Percentiles rank a stretch among this genome's conserved stretches.
Conservation (phyloP, 2,797 vertebrate species). For the Borostomias antarcticus region DNA sequence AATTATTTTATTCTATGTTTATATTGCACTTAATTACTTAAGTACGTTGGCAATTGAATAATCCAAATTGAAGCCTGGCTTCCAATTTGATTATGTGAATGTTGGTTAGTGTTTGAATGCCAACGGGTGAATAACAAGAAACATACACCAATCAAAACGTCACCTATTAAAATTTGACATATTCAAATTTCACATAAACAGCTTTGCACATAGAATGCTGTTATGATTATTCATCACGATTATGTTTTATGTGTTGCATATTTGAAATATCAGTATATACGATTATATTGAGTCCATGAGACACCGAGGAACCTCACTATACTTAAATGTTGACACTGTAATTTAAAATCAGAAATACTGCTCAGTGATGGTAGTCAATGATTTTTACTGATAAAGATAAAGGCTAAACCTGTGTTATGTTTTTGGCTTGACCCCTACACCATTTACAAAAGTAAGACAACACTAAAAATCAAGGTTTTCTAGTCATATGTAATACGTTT, state of each 20-base stretch:
- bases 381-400: not conserved
- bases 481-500: conserved; percentile 33
- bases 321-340: not conserved
- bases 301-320: not conserved
- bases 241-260: not conserved
- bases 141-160: conserved; percentile 24
- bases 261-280: no score
- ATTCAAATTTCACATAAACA: conserved; percentile 16
- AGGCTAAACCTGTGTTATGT: not conserved
- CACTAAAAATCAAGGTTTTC: not conserved
- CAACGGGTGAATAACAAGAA: conserved; percentile 14
- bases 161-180: conserved; percentile 17
- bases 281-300: not conserved
- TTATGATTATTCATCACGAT: not conserved
- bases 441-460: conserved; percentile 42
- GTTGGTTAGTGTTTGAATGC: conserved; percentile 36
- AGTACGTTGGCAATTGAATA: not conserved
- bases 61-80: not conserved
- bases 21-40: conserved; percentile 19
- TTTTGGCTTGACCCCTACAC: conserved; percentile 69
- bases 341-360: not conserved
- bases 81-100: conserved; percentile 1
- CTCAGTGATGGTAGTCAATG: not conserved
- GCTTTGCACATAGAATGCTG: conserved; percentile 13
- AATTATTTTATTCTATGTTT: conserved; percentile 18